Conservation (phyloP, 2,888 invertebrate genomes). For the Seira ritae region DNA sequence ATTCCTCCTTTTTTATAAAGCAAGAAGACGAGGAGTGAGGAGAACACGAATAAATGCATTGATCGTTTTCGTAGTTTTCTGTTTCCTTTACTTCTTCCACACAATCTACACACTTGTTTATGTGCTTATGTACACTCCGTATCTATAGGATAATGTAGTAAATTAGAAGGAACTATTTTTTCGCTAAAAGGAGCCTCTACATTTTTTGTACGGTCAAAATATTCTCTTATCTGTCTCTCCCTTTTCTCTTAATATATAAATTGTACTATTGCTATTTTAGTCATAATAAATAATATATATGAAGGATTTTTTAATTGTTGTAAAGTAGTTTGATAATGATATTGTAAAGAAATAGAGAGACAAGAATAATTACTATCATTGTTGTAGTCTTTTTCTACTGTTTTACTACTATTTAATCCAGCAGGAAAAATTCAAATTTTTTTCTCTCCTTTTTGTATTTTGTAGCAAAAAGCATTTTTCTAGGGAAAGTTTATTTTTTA, state of each 20-base stretch:
- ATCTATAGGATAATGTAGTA: constrained; percentile 11
- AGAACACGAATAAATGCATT: constrained; percentile 7
- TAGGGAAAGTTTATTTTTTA: constrained; percentile 19
- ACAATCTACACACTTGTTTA: no score
- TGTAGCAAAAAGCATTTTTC: constrained; percentile 38
- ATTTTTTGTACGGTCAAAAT: constrained; percentile 17
- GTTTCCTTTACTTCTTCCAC: neutral
- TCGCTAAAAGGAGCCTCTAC: constrained; percentile 30
- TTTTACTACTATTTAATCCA: constrained; percentile 31
- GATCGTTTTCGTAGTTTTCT: constrained; percentile 12
- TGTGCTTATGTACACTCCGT: neutral
- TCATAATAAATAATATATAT: constrained; percentile 29
- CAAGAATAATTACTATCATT: constrained; percentile 28
- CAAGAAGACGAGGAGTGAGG: no score
- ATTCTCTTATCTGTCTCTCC: constrained; percentile 59
- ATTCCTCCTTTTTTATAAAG: no score
- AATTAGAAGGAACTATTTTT: constrained; percentile 16
- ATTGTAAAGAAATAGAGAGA: constrained; percentile 19
- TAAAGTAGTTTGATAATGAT: constrained; percentile 38
- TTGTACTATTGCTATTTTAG: constrained; percentile 30
- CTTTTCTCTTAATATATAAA: constrained; percentile 43
- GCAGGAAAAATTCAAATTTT: constrained; percentile 1
- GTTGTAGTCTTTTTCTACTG: constrained; percentile 43
- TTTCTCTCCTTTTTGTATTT: constrained; percentile 31
- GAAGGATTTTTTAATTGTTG: constrained; percentile 53